Base-by-base conservation (phyloP, 2,888 invertebrate species). In the Ischnus inquisitorius region DNA sequence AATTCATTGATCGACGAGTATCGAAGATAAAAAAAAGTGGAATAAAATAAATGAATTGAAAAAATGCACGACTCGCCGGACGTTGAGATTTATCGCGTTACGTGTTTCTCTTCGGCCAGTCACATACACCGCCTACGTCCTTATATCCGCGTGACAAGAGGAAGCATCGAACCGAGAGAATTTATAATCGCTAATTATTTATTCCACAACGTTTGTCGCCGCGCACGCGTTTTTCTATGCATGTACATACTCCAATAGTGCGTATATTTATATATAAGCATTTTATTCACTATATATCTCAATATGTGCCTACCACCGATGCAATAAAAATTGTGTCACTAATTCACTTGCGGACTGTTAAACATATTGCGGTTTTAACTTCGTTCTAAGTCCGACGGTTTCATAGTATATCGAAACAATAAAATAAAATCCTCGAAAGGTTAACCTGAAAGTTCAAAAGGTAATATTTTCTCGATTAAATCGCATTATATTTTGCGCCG, bases 61-160 rank as follows among this genome's bases (percentile, higher is more conserved):
- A 74, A 74, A 62, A 71, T 64, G 79, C 71, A 51, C 72, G 79
- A 14, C 76, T 83, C 83, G 72, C 82, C 86, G 85, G 74, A 64
- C 79, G 76, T 82, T 79, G 82, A 84, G 86, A 87, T 87, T 87
- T 87, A 87, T 87, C 79, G 86, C 76, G 76, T 79, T 84, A 72
- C 85, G 79, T 82, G 82, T 87, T 84, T 85, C 82, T 82, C 81
- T 67, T 84, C 76, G 71, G 41, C 65, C 46, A 79, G 67, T 76
- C 79, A 79, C 75, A 86, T 19, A 54, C 54, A 19, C 16, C 87
- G 87, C 87, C 87, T 85, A 87, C 83, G 84, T 86, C 84, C 85
- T 85, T 84, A 85, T 86, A 60, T 79, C 79, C 48, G 68, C 83
- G 79, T 85, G 81, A 84, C 82, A 84, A 78, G 83, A 87, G 76